Evolutionary conservation across 2,113 vertebrate species (phyloP).

Genomic region (Pituophis catenifer): DNA sequence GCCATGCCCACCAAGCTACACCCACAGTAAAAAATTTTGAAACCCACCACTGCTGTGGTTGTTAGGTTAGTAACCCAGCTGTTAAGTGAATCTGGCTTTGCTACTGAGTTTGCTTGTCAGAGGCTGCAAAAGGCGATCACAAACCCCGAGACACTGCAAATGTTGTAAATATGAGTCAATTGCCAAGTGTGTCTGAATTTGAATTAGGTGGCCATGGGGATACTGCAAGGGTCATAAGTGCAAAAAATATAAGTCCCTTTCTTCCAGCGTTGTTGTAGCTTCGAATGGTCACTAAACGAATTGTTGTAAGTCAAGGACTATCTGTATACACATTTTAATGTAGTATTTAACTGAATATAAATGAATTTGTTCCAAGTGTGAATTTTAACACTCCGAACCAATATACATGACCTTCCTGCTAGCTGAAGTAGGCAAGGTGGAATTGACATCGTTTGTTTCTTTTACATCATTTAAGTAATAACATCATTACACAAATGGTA

Average conservation of each 20-base stretch:
- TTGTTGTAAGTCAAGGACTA: background rate
- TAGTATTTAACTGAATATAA: background rate
- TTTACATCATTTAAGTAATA: background rate
- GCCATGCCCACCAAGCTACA: too few relatives aligned
- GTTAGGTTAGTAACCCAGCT: background rate
- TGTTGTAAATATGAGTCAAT: background rate
- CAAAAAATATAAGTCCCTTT: background rate
- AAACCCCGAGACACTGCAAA: background rate
- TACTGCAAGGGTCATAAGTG: background rate
- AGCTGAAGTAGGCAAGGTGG: background rate
- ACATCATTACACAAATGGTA: background rate
- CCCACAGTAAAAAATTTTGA: too few relatives aligned
- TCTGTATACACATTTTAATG: background rate
- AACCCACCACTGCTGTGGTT: background rate
- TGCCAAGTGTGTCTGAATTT: background rate
- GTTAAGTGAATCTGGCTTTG: background rate
- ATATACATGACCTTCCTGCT: background rate
- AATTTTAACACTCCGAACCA: background rate
- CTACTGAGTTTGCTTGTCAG: background rate
- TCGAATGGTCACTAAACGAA: background rate
- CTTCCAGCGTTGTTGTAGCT: background rate
- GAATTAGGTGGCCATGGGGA: background rate
- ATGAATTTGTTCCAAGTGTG: background rate
- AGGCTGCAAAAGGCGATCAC: background rate
- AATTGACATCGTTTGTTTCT: background rate